Evolutionary conservation across 2,113 vertebrate species (phyloP), one percentile per base, ranked within the genome.

Genomic region (Bubo blakistoni): DNA sequence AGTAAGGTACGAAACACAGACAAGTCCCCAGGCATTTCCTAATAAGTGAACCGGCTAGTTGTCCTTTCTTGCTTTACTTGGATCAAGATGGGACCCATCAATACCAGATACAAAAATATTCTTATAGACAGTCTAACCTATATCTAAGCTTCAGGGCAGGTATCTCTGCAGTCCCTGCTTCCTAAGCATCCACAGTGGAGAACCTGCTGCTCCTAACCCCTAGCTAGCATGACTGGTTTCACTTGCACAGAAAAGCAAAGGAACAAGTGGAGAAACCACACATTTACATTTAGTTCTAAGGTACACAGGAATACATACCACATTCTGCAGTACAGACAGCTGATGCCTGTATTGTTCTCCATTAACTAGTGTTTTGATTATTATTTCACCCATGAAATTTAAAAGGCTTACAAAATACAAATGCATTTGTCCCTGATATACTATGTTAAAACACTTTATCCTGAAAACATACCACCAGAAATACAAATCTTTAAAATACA

Each of bases 331-430:
- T 11, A 38, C 32, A 30, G 18, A 34, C 14, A 36, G 4, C 11
- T 78, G 10, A 19, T 57, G 30, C 46, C 32, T 73, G 3, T 4
- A 11, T 34, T 25, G 10, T 19, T 82, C 21, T 59, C 47, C 34
- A 9, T 0, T 51, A 16, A 19, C 14, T 24, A 4, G 0, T 10
- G 10, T 54, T 67, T 22, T 18, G 27, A 10, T 2, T 6, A 26
- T 27, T 42, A 24, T 6, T 82, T 72, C 30, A 77, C 6, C 16
- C 13, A 30, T 2, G 2, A 32, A 29, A 29, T 13, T 10, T n/a
- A 17, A 16, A 84, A 67, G 13, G 42, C 6, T 74, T 46, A 51
- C 7, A 46, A 47, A 51, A 40, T 0, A 34, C 7, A 79, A 55
- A 7, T 30, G 7, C 30, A 19, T 62, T 78, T 70, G 21, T 26